Percentiles rank a stretch among this genome's conserved stretches.
Conservation (phyloP, 2,797 vertebrate species). For the Gastrophryne carolinensis region DNA sequence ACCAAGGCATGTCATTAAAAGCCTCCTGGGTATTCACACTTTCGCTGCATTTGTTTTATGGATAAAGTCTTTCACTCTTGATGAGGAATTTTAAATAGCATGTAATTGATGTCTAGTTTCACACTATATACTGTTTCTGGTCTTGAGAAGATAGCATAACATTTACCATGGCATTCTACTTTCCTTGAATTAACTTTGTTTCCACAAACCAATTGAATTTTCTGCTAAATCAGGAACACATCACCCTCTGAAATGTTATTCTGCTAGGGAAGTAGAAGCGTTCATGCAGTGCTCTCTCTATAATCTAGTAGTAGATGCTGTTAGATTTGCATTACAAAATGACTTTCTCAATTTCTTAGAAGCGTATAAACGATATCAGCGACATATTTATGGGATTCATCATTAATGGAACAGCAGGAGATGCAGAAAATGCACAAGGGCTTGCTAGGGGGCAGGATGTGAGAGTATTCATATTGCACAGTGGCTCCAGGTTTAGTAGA, state of each 20-base stretch:
- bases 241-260: conserved; percentile 23
- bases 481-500: too few relatives aligned
- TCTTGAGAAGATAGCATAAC: conserved; percentile 39
- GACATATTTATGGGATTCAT: conserved; percentile 4
- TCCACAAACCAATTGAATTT: conserved; percentile 46
- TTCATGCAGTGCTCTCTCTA: conserved; percentile 19
- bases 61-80: not conserved
- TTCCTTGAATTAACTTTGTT: conserved; percentile 48
- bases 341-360: not conserved
- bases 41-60: conserved; percentile 22
- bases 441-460: too few relatives aligned
- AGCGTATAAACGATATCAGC: conserved; percentile 1
- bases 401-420: not conserved
- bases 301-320: conserved; percentile 12
- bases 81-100: conserved; percentile 29
- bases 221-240: conserved; percentile 46
- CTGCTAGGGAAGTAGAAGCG: conserved; percentile 5
- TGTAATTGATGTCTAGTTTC: conserved; percentile 6
- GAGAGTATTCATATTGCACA: too few relatives aligned
- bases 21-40: not conserved
- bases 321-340: conserved; percentile 19
- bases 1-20: not conserved
- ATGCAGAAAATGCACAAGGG: not conserved
- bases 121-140: conserved; percentile 18
- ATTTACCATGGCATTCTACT: conserved; percentile 46